These are phyloP conservation scores for Agonum fuliginosum DNA, from an alignment of 2,888 invertebrate genomes.

Conservation along the genomic window DNA sequence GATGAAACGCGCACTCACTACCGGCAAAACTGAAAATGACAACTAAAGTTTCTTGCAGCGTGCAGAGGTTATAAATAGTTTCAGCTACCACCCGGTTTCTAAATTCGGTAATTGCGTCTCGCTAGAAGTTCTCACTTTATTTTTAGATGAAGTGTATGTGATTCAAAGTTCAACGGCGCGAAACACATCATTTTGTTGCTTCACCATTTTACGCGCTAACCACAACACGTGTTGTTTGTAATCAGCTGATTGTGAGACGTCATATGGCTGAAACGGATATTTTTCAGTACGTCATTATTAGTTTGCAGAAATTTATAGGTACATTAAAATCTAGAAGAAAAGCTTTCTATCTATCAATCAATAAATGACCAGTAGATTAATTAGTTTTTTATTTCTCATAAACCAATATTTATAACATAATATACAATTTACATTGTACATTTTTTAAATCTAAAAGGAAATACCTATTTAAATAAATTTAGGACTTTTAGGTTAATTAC, in stretches of 20 bases:
- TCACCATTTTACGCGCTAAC: slow-evolving; percentile 42
- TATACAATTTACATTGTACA: not conserved
- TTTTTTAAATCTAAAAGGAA: not conserved
- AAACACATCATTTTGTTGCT: slow-evolving; percentile 30
- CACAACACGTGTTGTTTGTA: slow-evolving; percentile 53
- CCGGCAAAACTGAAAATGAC: slow-evolving; percentile 61
- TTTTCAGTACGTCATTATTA: slow-evolving; percentile 40
- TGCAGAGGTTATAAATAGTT: slow-evolving; percentile 71
- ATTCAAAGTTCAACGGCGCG: slow-evolving; percentile 53
- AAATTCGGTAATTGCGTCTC: slow-evolving; percentile 70
- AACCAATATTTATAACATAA: not conserved
- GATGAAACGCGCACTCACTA: slow-evolving; percentile 13
- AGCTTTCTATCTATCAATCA: not conserved
- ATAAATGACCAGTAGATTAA: slow-evolving; percentile 12
- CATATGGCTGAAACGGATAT: slow-evolving; percentile 47
- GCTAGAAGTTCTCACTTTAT: slow-evolving; percentile 69
- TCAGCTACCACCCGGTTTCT: slow-evolving; percentile 69
- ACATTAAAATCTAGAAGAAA: slow-evolving; percentile 8
- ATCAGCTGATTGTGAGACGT: slow-evolving; percentile 56
- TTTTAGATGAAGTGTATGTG: slow-evolving; percentile 67
- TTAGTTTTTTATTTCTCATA: not conserved
- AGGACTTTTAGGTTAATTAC: not conserved
- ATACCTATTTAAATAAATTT: slow-evolving; percentile 17
- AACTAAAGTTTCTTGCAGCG: slow-evolving; percentile 63
- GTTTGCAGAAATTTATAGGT: slow-evolving; percentile 4